Conservation (phyloP, 2,888 invertebrate genomes). For the Epinotia bilunana region DNA sequence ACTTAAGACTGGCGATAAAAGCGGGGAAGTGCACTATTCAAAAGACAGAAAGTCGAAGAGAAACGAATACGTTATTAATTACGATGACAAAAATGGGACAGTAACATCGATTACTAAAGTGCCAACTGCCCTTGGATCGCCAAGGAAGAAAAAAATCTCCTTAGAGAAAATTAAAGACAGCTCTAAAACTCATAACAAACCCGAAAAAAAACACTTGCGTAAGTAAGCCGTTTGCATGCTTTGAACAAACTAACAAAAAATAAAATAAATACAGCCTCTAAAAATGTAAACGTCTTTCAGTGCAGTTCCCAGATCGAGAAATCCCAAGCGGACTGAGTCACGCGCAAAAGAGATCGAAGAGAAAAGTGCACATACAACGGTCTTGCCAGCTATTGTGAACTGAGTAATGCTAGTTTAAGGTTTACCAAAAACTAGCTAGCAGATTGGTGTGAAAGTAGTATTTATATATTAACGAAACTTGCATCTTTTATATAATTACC, state of each 20-base stretch:
- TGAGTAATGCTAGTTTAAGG: conserved; percentile 6
- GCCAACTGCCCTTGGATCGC: conserved; percentile 60
- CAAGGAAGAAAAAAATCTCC: conserved; percentile 63
- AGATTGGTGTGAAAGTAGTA: conserved; percentile 48
- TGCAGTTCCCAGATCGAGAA: conserved; percentile 73
- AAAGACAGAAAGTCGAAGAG: conserved; percentile 57
- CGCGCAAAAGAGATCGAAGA: conserved; percentile 68
- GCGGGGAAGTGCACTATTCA: conserved; percentile 51
- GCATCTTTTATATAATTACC: conserved; percentile 38
- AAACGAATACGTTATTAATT: conserved; percentile 78
- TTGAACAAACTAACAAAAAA: conserved; percentile 66
- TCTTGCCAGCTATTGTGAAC: conserved; percentile 76
- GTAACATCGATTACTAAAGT: conserved; percentile 78
- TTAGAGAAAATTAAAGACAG: conserved; percentile 63
- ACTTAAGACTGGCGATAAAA: conserved; percentile 49
- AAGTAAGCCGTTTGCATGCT: conserved; percentile 79
- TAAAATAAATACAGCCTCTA: conserved; percentile 61
- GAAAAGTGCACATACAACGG: conserved; percentile 67
- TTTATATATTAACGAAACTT: conserved; percentile 43
- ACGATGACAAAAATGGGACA: conserved; percentile 79
- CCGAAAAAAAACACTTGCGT: conserved; percentile 75
- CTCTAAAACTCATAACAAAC: conserved; percentile 61
- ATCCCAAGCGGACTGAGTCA: conserved; percentile 62
- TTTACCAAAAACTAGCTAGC: conserved; percentile 49
- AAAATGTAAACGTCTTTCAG: conserved; percentile 78